A percentile compares a stretch with the other conserved stretches of the same genome.
phyloP scores from a whole-genome alignment of 2,113 vertebrate species.

The Bambusicola thoracicus region DNA sequence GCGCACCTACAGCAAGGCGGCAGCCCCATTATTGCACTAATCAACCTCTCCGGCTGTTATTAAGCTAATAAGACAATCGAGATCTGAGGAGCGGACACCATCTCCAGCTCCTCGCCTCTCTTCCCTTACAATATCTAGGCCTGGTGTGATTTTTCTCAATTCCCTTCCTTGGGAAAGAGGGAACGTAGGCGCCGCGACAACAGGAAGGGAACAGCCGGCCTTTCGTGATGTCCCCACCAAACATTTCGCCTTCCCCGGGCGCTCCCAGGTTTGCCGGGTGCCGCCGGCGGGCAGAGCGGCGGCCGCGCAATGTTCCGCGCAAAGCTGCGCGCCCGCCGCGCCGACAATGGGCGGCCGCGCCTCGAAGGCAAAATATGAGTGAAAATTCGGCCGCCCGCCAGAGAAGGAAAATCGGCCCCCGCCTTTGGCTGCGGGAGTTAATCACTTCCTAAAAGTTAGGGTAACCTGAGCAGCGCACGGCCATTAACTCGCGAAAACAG shows the following conservation, averaged over 20 bases:
- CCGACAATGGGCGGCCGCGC: conserved; percentile 67
- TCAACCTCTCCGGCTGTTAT: conserved; percentile 64
- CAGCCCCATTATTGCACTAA: conserved; percentile 69
- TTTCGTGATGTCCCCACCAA: conserved; percentile 52
- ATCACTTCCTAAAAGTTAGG: conserved; percentile 60
- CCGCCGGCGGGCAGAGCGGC: conserved; percentile 28
- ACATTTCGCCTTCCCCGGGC: conserved; percentile 22
- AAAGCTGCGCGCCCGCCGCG: conserved; percentile 35
- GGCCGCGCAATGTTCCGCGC: conserved; percentile 37
- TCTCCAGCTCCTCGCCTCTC: conserved; percentile 42
- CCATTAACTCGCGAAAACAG: neutral
- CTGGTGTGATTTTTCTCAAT: conserved; percentile 69
- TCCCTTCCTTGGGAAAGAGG: conserved; percentile 44
- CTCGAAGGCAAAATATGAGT: conserved; percentile 59
- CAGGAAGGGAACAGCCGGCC: conserved; percentile 40
- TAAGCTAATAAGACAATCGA: conserved; percentile 65
- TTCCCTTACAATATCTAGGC: conserved; percentile 43
- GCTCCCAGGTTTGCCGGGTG: conserved; percentile 22
- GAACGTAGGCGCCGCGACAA: conserved; percentile 20
- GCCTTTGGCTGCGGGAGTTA: conserved; percentile 45
- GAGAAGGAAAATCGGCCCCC: neutral
- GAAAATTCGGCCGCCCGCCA: conserved; percentile 58
- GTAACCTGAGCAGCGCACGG: conserved; percentile 31
- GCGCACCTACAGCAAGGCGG: conserved; percentile 52
- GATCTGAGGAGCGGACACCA: conserved; percentile 58